phyloP scores from a whole-genome alignment of 2,113 vertebrate species.

The Thalassoma bifasciatum region DNA sequence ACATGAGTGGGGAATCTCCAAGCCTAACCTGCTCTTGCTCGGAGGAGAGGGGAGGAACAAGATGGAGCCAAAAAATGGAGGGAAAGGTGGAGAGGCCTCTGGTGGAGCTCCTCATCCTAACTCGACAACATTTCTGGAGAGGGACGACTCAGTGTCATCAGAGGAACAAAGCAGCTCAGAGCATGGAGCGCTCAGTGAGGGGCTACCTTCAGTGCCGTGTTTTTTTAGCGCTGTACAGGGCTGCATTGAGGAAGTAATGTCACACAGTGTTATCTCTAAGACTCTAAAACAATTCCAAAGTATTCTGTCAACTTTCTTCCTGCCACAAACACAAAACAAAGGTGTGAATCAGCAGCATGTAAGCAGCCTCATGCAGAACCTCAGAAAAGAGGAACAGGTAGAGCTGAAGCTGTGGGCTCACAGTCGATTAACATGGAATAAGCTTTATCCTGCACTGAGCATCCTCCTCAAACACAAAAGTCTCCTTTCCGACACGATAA shows the following conservation, averaged over 20 bases:
- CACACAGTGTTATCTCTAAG: conserved; percentile 59
- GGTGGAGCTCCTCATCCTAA: conserved; percentile 60
- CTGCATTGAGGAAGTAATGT: conserved; percentile 78
- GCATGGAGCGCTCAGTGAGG: conserved; percentile 11
- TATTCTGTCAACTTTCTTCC: conserved; percentile 52
- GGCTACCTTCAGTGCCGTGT: conserved; percentile 71
- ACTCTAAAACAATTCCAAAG: conserved; percentile 67
- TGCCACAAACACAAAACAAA: conserved; percentile 20
- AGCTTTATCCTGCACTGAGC: conserved; percentile 64
- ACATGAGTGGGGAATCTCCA: conserved; percentile 79
- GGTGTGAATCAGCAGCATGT: neutral
- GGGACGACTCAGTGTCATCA: conserved; percentile 45
- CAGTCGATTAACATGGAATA: conserved; percentile 60
- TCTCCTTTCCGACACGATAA: conserved; percentile 45
- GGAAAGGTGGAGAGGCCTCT: conserved; percentile 32
- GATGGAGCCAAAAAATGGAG: neutral
- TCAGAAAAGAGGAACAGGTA: conserved; percentile 44
- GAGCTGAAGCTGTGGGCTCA: conserved; percentile 62
- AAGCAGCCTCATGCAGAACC: conserved; percentile 34
- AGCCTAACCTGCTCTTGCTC: conserved; percentile 64
- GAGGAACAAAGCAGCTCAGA: conserved; percentile 37
- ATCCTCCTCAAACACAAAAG: conserved; percentile 59
- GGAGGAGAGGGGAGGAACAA: conserved; percentile 59
- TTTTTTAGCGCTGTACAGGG: conserved; percentile 74
- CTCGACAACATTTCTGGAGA: conserved; percentile 68